Evolutionary conservation across 1,140 invertebrate genomes (phyloP), one percentile per base, ranked within the genome.

Genomic region (Tribolium madens): DNA sequence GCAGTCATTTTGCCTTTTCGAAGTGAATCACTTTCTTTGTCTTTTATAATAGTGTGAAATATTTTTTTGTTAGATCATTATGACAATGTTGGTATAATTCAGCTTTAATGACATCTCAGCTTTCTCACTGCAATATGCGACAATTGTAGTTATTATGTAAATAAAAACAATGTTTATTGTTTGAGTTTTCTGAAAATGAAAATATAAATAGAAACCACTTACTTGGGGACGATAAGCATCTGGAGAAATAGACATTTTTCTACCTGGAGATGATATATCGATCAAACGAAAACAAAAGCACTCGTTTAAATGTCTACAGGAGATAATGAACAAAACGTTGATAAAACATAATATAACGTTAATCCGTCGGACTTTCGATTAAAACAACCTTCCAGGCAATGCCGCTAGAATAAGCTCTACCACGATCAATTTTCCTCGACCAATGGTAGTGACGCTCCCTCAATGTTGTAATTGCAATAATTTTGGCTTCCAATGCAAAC

Each of bases 401-500:
- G 57, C 57, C 26, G 26, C 26, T 15, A 33, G 13, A 5, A n/a
- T 13, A 26, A 12, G n/a, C n/a, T 17, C 57, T 64, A 36, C 3
- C 21, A 14, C 57, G 57, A 64, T 64, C 57, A 64, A 64, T 64
- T 64, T 33, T 33, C 10, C 26, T 33, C 57, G 26, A 64, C 57
- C 57, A 64, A 64, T 64, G 26, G 57, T 64, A 33, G 57, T 13
- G 26, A 64, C 9, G 21, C n/a, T 36, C 15, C 57, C 57, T 64
- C 26, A n/a, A 26, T 18, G 26, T 21, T 14, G 14, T 64, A 33
- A 64, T 64, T 64, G 57, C 12, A 64, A 64, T 10, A 64, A 64
- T 64, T 64, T 31, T 12, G 57, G 57, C 57, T 64, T 64, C 36
- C 57, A 64, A 64, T 64, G 57, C 57, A 64, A 64, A 64, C 57